Conservation (phyloP, 2,888 invertebrate species). For the Zygothrica quintamaculata region DNA sequence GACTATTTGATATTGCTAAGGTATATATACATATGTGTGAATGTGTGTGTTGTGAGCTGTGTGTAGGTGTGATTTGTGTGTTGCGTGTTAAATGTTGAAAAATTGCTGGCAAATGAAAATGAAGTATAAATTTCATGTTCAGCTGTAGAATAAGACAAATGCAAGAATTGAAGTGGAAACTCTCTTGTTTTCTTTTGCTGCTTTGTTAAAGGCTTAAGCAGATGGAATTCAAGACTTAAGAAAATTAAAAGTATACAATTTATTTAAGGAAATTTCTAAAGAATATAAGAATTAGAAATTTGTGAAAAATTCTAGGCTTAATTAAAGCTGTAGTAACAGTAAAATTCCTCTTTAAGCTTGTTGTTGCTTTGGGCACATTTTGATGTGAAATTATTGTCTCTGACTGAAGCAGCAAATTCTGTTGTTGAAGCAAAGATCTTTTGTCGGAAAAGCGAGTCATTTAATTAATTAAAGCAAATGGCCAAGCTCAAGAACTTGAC, state of each 20-base stretch:
- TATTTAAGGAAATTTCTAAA: no score
- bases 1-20: background rate
- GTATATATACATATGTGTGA: conserved; percentile 6
- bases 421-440: conserved; percentile 46
- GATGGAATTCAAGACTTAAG: no score
- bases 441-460: conserved; percentile 44
- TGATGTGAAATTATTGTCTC: conserved; percentile 42
- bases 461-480: conserved; percentile 61
- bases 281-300: no score
- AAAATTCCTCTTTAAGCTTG: no score
- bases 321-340: no score
- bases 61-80: conserved; percentile 19
- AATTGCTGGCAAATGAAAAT: conserved; percentile 61
- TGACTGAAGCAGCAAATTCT: conserved; percentile 20
- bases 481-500: conserved; percentile 1
- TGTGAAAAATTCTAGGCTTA: no score
- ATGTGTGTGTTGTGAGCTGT: conserved; percentile 14
- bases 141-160: conserved; percentile 32
- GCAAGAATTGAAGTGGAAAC: background rate
- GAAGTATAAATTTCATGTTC: conserved; percentile 30
- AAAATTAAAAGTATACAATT: no score
- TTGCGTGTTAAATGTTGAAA: conserved; percentile 42
- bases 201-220: no score
- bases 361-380: no score
- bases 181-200: no score